A percentile compares a stretch with the other conserved stretches of the same genome.
phyloP scores from a whole-genome alignment of 2,888 invertebrate species.

The Pharmacophagus antenor region DNA sequence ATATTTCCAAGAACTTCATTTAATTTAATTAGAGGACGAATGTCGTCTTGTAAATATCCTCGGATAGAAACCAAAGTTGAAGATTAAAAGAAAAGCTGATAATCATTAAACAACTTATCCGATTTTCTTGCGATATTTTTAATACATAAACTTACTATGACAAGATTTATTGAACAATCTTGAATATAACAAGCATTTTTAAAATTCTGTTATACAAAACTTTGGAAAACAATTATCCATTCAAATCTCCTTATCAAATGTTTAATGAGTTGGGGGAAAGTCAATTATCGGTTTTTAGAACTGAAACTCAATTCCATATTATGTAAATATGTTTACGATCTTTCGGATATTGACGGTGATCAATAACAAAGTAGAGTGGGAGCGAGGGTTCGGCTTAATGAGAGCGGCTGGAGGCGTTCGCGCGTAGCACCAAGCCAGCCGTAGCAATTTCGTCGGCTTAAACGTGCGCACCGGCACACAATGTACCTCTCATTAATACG shows the following conservation, averaged over 20 bases:
- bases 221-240: neutral
- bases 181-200: too few relatives aligned
- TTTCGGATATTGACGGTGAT: constrained; percentile 58
- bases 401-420: constrained; percentile 67
- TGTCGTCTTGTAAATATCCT: too few relatives aligned
- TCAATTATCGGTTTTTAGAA: neutral
- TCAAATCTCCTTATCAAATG: neutral
- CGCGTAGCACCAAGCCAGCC: constrained; percentile 67
- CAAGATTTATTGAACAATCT: too few relatives aligned
- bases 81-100: too few relatives aligned
- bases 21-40: too few relatives aligned
- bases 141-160: too few relatives aligned
- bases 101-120: too few relatives aligned
- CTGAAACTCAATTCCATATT: constrained; percentile 21
- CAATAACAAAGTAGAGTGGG: constrained; percentile 55
- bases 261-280: neutral
- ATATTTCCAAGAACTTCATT: too few relatives aligned
- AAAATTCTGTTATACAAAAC: too few relatives aligned
- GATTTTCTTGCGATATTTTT: too few relatives aligned
- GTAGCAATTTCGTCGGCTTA: constrained; percentile 64
- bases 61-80: too few relatives aligned
- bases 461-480: constrained; percentile 39
- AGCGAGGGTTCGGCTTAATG: constrained; percentile 59
- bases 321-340: constrained; percentile 48
- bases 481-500: constrained; percentile 29